Conservation (phyloP, 2,797 vertebrate genomes). For the Mionectes olivaceus region DNA sequence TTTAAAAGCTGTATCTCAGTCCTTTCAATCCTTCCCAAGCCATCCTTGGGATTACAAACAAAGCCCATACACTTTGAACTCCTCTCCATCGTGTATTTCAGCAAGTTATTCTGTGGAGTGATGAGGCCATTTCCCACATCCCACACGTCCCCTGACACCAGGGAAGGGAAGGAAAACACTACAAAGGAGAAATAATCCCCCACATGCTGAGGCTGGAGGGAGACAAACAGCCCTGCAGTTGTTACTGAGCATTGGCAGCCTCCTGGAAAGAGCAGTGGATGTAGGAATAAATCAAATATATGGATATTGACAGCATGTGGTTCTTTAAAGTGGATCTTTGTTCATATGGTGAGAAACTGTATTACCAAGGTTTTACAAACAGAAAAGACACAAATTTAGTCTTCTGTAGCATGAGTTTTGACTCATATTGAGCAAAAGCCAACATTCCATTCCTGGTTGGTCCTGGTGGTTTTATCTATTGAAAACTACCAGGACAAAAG, state of each 20-base stretch:
- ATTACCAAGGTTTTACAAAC: background rate
- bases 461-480: background rate
- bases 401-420: background rate
- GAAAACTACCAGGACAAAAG: background rate
- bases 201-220: background rate
- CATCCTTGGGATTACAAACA: background rate
- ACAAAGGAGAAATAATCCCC: background rate
- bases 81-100: background rate
- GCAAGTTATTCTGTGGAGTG: background rate
- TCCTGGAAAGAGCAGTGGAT: background rate
- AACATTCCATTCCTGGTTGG: background rate
- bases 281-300: slow-evolving; percentile 12
- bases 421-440: background rate
- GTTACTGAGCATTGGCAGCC: background rate
- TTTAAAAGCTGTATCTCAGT: background rate
- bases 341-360: background rate
- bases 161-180: background rate
- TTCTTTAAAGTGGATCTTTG: background rate
- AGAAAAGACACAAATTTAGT: background rate
- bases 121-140: background rate
- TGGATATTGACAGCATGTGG: background rate
- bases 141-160: background rate
- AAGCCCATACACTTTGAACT: background rate
- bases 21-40: background rate
- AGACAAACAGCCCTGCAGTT: background rate